Evolutionary conservation across 2,888 invertebrate genomes (phyloP).

Genomic region (Amiota minor): DNA sequence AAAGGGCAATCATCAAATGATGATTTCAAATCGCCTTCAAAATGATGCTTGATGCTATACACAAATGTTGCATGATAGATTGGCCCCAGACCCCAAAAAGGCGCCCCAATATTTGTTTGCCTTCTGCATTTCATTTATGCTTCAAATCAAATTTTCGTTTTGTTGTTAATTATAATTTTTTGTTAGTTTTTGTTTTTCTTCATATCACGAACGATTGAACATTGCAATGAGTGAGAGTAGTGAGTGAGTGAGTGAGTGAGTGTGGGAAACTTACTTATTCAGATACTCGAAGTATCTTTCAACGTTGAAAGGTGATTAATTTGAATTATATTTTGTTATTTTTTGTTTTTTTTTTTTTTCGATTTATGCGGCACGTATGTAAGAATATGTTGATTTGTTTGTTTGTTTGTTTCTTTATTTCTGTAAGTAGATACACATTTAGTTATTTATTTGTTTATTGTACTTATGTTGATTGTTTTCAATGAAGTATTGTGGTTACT

Average conservation of each 20-base stretch:
- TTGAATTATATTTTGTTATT: constrained; percentile 48
- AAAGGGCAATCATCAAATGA: background rate
- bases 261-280: constrained; percentile 31
- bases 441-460: constrained; percentile 57
- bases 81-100: background rate
- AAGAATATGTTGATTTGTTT: constrained; percentile 55
- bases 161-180: constrained; percentile 40
- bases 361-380: constrained; percentile 23
- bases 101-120: constrained; percentile 47
- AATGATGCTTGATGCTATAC: no score
- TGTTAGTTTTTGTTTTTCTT: constrained; percentile 26
- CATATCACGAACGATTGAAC: constrained; percentile 27
- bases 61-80: no score
- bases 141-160: constrained; percentile 33
- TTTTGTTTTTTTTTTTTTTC: constrained; percentile 40
- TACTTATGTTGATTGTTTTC: constrained; percentile 55
- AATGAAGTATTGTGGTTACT: constrained; percentile 44
- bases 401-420: constrained; percentile 33
- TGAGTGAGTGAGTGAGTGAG: constrained; percentile 39
- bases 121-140: constrained; percentile 44
- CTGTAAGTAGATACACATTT: no score
- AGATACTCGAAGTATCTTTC: background rate
- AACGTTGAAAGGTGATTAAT: constrained; percentile 52
- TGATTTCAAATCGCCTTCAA: no score
- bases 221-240: constrained; percentile 41